Conservation (phyloP, 2,113 vertebrate genomes). For the Jacana jacana region DNA sequence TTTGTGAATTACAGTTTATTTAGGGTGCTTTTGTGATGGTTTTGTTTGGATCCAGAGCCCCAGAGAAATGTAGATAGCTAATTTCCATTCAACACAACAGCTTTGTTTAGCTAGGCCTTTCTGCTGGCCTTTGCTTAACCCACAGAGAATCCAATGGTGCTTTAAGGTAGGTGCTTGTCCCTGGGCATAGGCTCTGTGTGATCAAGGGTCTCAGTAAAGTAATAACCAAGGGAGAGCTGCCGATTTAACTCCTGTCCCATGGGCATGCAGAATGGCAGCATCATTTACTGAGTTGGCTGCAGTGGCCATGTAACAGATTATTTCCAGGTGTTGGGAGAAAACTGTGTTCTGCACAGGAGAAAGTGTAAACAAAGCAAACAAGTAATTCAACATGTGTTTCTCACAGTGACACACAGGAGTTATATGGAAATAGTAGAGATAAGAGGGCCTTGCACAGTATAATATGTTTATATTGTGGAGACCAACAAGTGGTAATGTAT, state of each 20-base stretch:
- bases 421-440: neutral
- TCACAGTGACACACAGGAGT: neutral
- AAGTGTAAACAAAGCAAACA: neutral
- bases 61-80: neutral
- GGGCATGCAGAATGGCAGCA: neutral
- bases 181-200: neutral
- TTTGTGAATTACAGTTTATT: neutral
- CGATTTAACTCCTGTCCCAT: neutral
- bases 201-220: neutral
- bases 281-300: neutral
- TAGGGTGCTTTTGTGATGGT: neutral
- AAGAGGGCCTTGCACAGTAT: neutral
- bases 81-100: neutral
- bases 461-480: neutral
- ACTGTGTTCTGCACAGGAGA: neutral
- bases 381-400: neutral
- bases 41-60: neutral
- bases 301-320: neutral
- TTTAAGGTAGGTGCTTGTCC: neutral
- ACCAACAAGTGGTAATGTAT: neutral
- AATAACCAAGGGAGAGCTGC: neutral
- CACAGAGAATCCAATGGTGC: neutral
- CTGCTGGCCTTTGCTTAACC: neutral
- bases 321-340: neutral
- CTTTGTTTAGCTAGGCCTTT: neutral